These are phyloP conservation scores for Galleria mellonella DNA, from an alignment of 1,140 invertebrate species.

Conservation along the genomic window DNA sequence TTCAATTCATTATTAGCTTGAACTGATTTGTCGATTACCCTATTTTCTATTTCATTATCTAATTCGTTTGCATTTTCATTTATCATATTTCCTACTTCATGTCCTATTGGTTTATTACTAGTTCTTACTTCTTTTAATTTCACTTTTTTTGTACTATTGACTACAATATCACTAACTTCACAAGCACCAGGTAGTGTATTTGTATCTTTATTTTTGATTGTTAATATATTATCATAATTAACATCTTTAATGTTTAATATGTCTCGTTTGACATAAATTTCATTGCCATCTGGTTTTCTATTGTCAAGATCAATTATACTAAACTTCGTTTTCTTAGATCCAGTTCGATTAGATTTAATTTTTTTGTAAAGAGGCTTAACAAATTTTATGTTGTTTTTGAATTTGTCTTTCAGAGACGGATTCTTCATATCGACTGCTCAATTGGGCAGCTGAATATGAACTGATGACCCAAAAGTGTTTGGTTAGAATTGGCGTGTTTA, in stretches of 20 bases:
- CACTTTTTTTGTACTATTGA: too few relatives aligned
- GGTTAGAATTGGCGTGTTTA: constrained; percentile 35
- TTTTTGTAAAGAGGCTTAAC: constrained; percentile 53
- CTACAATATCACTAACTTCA: constrained; percentile 11
- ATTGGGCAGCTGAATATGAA: constrained; percentile 12
- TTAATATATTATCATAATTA: constrained; percentile 2
- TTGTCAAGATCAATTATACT: constrained; percentile 27
- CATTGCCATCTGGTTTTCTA: constrained; percentile 40
- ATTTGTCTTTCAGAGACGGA: constrained; percentile 33
- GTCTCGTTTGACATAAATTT: constrained; percentile 33
- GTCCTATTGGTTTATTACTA: too few relatives aligned
- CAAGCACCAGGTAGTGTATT: constrained; percentile 27
- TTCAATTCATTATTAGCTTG: constrained; percentile 7
- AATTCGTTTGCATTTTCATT: too few relatives aligned
- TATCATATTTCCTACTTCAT: too few relatives aligned
- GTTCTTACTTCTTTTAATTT: too few relatives aligned
- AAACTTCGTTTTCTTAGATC: constrained; percentile 7
- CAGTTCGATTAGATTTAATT: constrained; percentile 18
- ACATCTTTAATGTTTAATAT: constrained; percentile 18
- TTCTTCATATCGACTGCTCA: constrained; percentile 17
- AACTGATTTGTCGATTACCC: neutral
- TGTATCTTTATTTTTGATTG: constrained; percentile 7
- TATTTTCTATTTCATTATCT: neutral
- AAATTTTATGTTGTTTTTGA: constrained; percentile 39
- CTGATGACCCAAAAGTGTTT: constrained; percentile 23